A percentile compares a stretch with the other conserved stretches of the same genome.
These are phyloP conservation scores for Linnaemya vulpina DNA, from an alignment of 2,888 invertebrate species.

Conservation along the genomic window DNA sequence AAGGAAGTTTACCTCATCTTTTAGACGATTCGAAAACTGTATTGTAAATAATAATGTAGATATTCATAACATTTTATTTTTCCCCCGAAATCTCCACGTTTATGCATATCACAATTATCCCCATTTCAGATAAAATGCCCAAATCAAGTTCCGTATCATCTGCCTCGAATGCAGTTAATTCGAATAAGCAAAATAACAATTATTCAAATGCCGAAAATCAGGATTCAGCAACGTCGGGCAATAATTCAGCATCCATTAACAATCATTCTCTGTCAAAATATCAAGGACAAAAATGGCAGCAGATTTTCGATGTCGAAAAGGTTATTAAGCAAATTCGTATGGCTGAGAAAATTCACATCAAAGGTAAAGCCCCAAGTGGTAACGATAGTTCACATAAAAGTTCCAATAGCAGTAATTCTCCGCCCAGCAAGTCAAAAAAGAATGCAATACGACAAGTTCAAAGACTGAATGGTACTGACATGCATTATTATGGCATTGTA, in stretches of 20 bases:
- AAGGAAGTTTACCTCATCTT: no score
- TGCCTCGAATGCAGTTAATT: constrained; percentile 49
- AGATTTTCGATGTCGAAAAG: constrained; percentile 79
- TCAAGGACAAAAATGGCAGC: constrained; percentile 80
- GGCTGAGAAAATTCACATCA: constrained; percentile 77
- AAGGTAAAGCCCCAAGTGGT: constrained; percentile 65
- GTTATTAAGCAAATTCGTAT: constrained; percentile 78
- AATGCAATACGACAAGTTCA: constrained; percentile 80
- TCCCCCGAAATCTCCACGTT: not conserved
- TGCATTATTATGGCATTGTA: constrained; percentile 90
- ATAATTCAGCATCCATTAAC: constrained; percentile 15
- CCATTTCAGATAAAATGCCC: constrained; percentile 50
- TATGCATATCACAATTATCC: not conserved
- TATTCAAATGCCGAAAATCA: constrained; percentile 61
- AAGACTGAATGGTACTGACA: constrained; percentile 85
- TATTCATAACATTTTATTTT: not conserved
- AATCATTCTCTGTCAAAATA: constrained; percentile 72
- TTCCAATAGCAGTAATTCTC: constrained; percentile 73
- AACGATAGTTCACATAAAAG: constrained; percentile 62
- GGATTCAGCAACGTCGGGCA: constrained; percentile 48
- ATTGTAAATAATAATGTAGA: no score
- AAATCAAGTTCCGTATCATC: constrained; percentile 50
- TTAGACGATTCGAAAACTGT: no score
- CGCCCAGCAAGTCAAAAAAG: constrained; percentile 62
- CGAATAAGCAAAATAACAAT: constrained; percentile 62